These are phyloP conservation scores for Xanthorhoe designata DNA, from an alignment of 2,888 invertebrate genomes.

Conservation along the genomic window DNA sequence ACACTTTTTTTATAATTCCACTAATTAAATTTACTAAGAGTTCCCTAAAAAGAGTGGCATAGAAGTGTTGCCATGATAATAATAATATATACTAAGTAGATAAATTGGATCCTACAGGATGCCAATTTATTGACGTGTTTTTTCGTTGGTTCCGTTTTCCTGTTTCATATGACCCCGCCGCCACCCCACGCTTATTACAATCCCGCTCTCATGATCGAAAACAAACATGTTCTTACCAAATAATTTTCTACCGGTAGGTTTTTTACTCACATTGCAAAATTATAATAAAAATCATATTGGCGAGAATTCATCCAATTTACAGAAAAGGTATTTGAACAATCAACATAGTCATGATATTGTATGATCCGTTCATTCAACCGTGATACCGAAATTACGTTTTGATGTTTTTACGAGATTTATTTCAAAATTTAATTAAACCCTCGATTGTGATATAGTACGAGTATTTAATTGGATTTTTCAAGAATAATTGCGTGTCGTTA, in stretches of 20 bases:
- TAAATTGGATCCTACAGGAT: slow-evolving; percentile 9
- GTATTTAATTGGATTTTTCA: slow-evolving; percentile 50
- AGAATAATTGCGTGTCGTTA: slow-evolving; percentile 51
- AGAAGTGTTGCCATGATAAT: not conserved
- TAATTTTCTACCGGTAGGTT: slow-evolving; percentile 7
- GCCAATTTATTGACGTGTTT: slow-evolving; percentile 30
- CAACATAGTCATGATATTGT: slow-evolving; percentile 43
- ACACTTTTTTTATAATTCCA: no score
- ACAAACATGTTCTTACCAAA: slow-evolving; percentile 24
- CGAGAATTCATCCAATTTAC: slow-evolving; percentile 26
- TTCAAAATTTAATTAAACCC: slow-evolving; percentile 65
- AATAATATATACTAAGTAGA: not conserved
- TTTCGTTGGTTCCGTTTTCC: slow-evolving; percentile 27
- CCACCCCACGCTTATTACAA: slow-evolving; percentile 19
- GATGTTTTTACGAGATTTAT: slow-evolving; percentile 59
- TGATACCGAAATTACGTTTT: slow-evolving; percentile 60
- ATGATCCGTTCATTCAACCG: slow-evolving; percentile 45
- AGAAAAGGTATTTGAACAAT: slow-evolving; percentile 23
- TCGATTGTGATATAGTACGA: slow-evolving; percentile 48
- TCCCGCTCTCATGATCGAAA: slow-evolving; percentile 22
- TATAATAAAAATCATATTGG: slow-evolving; percentile 41
- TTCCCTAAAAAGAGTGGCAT: not conserved
- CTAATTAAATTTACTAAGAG: no score
- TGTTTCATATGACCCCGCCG: slow-evolving; percentile 16
- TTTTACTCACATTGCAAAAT: slow-evolving; percentile 44